A percentile compares a stretch with the other conserved stretches of the same genome.
These are phyloP conservation scores for Meiosimyza decipiens DNA, from an alignment of 2,888 invertebrate species.

Conservation along the genomic window DNA sequence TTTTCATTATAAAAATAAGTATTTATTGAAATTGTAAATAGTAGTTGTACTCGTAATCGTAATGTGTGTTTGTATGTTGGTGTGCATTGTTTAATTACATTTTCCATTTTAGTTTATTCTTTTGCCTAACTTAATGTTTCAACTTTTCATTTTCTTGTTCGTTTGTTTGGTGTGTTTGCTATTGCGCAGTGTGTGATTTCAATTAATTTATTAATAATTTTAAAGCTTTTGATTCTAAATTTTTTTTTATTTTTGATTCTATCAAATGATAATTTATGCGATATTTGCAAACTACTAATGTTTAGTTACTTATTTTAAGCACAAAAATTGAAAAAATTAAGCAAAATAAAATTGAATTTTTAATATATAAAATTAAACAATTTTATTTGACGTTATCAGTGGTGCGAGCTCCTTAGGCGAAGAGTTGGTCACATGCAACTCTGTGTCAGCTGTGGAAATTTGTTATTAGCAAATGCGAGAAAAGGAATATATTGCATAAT, in stretches of 20 bases:
- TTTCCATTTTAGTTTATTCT: slow-evolving; percentile 24
- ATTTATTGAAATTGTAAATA: slow-evolving; percentile 39
- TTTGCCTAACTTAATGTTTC: slow-evolving; percentile 13
- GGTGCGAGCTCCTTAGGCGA: no score
- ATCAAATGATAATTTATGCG: slow-evolving; percentile 60
- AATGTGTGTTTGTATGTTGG: slow-evolving; percentile 33
- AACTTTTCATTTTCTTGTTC: slow-evolving; percentile 17
- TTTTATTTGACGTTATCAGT: no score
- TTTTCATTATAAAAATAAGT: slow-evolving; percentile 34
- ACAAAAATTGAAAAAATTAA: not conserved
- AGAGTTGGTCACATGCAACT: no score
- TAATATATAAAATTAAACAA: not conserved
- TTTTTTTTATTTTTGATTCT: slow-evolving; percentile 52
- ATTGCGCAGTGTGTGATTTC: not conserved
- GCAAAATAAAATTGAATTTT: not conserved
- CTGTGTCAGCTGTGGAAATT: no score
- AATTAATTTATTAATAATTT: slow-evolving; percentile 3
- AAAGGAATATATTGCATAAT: no score
- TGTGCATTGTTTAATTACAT: slow-evolving; percentile 25
- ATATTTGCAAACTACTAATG: slow-evolving; percentile 57
- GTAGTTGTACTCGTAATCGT: slow-evolving; percentile 10
- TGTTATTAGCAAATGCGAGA: no score
- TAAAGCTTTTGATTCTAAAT: not conserved
- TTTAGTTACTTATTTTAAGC: slow-evolving; percentile 19
- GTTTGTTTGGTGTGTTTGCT: slow-evolving; percentile 6